A percentile compares a stretch with the other conserved stretches of the same genome.
Conservation (phyloP, 2,113 vertebrate genomes). For the Baryphthengus martii region DNA sequence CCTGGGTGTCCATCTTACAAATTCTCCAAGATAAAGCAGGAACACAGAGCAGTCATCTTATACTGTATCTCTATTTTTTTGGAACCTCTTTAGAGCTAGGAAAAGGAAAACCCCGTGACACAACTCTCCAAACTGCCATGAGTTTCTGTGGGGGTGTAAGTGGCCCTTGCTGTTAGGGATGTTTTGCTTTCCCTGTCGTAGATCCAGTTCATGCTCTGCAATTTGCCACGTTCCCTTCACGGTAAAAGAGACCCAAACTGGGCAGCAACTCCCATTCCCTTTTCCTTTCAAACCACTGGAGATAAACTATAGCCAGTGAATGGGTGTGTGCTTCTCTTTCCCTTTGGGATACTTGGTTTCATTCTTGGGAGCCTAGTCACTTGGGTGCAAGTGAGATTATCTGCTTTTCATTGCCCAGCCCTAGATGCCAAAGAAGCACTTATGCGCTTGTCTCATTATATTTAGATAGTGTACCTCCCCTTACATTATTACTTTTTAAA, state of each 20-base stretch:
- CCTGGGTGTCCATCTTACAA: background rate
- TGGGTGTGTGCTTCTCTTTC: background rate
- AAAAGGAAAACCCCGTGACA: background rate
- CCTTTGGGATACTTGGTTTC: background rate
- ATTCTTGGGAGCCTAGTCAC: background rate
- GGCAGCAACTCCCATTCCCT: background rate
- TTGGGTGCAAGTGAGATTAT: background rate
- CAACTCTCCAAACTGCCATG: accelerated
- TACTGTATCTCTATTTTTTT: background rate
- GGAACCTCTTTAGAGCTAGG: background rate
- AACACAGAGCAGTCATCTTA: background rate
- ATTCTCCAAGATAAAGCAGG: background rate
- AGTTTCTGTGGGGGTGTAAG: background rate
- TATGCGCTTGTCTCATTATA: background rate
- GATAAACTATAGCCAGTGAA: background rate
- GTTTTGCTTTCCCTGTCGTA: background rate
- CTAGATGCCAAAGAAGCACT: background rate
- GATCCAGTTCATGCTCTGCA: background rate
- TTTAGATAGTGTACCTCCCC: background rate
- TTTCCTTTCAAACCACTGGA: background rate
- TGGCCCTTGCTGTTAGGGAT: background rate
- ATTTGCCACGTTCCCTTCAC: background rate
- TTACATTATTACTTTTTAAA: background rate
- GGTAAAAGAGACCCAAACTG: background rate
- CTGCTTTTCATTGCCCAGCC: background rate